These are phyloP conservation scores for Triops longicaudatus DNA, from an alignment of 1,140 invertebrate species.

Conservation along the genomic window DNA sequence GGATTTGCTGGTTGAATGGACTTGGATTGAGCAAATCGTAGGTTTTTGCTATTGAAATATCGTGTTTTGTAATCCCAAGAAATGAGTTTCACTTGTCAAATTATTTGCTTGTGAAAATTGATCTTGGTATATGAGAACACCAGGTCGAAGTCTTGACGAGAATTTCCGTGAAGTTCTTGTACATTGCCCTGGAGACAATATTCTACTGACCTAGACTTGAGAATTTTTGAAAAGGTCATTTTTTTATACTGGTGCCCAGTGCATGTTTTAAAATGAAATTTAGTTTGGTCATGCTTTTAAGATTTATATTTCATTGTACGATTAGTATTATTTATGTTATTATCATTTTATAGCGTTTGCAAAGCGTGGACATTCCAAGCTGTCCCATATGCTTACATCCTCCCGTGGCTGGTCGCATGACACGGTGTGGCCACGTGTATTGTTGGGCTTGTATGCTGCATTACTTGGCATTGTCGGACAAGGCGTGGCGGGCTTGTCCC, in stretches of 20 bases:
- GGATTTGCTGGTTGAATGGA: conserved; percentile 84
- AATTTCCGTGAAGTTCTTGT: too few species aligned
- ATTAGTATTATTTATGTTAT: not conserved
- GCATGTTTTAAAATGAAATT: too few species aligned
- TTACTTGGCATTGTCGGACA: conserved; percentile 75
- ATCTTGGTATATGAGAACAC: not conserved
- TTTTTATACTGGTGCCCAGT: too few species aligned
- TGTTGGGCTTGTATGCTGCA: conserved; percentile 94
- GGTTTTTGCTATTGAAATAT: conserved; percentile 39
- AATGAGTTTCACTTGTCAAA: conserved; percentile 7
- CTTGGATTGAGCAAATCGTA: conserved; percentile 84
- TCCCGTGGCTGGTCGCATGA: conserved; percentile 80
- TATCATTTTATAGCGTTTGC: conserved; percentile 37
- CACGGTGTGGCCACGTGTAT: conserved; percentile 87
- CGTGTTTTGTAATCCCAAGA: not conserved
- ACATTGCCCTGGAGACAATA: too few species aligned
- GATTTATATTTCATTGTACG: not conserved
- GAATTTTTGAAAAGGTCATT: too few species aligned
- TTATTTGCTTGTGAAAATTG: conserved; percentile 7
- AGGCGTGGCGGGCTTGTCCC: conserved; percentile 68
- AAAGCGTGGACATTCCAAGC: conserved; percentile 52
- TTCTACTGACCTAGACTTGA: too few species aligned
- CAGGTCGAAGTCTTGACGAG: too few species aligned
- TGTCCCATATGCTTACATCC: conserved; percentile 86
- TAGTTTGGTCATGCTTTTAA: too few species aligned